phyloP scores from a whole-genome alignment of 2,113 vertebrate species.

The Thalassarche chlororhynchos region DNA sequence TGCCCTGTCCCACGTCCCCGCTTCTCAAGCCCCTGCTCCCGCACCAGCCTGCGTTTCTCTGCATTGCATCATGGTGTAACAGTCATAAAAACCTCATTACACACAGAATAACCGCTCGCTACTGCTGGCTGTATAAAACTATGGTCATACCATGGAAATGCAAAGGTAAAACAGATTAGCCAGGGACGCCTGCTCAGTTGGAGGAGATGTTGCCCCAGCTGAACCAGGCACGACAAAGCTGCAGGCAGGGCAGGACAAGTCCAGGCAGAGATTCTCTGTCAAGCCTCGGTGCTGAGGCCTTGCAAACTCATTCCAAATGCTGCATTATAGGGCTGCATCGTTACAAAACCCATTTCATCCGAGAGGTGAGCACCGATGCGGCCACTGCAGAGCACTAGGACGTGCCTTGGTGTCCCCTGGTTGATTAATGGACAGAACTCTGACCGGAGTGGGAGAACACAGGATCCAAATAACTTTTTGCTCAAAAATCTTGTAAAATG shows the following conservation, averaged over 20 bases:
- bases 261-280: not conserved
- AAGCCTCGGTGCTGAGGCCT: not conserved
- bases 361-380: fast-evolving
- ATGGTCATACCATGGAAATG: too few relatives aligned
- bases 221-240: too few relatives aligned
- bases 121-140: not conserved
- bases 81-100: too few relatives aligned
- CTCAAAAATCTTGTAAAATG: not conserved
- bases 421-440: not conserved
- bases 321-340: not conserved
- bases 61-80: not conserved
- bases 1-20: fast-evolving
- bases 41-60: not conserved
- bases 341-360: not conserved
- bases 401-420: not conserved
- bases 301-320: not conserved
- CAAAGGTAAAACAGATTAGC: too few relatives aligned
- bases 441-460: not conserved
- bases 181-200: fast-evolving
- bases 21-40: not conserved
- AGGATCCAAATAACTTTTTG: not conserved
- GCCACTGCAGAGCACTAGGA: not conserved
- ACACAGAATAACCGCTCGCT: not conserved
- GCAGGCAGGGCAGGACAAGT: not conserved
- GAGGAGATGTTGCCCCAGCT: not conserved